Evolutionary conservation across 2,888 invertebrate genomes (phyloP).

Genomic region (Oithona nana): DNA sequence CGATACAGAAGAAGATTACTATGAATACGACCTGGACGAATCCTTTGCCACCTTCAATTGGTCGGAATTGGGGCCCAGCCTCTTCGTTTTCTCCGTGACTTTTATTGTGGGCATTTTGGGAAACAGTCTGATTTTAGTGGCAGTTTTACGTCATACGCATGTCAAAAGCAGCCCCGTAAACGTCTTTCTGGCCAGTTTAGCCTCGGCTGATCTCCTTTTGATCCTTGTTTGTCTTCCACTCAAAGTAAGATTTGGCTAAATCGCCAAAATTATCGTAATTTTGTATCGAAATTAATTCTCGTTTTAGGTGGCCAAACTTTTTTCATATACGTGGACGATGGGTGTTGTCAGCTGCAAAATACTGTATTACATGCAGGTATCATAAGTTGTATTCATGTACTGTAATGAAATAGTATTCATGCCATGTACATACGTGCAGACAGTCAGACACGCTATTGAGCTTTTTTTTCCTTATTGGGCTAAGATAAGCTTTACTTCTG

Average conservation of each 20-base stretch:
- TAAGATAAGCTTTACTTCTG: no score
- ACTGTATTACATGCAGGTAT: slow-evolving; percentile 49
- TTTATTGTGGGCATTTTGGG: slow-evolving; percentile 41
- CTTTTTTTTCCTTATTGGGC: no score
- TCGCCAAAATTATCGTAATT: no score
- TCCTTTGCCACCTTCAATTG: slow-evolving; percentile 34
- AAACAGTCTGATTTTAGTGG: slow-evolving; percentile 35
- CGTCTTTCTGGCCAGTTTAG: slow-evolving; percentile 45
- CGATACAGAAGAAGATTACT: slow-evolving; percentile 19
- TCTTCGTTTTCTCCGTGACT: slow-evolving; percentile 39
- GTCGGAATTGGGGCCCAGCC: slow-evolving; percentile 37
- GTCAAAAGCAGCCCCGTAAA: slow-evolving; percentile 43
- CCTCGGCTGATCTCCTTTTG: slow-evolving; percentile 46
- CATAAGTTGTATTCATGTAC: no score
- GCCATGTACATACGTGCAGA: no score
- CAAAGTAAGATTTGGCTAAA: slow-evolving; percentile 35
- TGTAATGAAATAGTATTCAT: no score
- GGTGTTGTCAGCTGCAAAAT: slow-evolving; percentile 44
- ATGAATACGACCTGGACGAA: slow-evolving; percentile 34
- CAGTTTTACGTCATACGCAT: slow-evolving; percentile 32
- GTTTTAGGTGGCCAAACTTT: slow-evolving; percentile 41
- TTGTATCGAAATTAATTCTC: background rate
- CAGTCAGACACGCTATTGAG: no score
- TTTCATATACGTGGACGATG: slow-evolving; percentile 47
- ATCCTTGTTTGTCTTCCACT: slow-evolving; percentile 49